Conservation (phyloP, 1,140 invertebrate genomes). For the Eupeodes corollae region DNA sequence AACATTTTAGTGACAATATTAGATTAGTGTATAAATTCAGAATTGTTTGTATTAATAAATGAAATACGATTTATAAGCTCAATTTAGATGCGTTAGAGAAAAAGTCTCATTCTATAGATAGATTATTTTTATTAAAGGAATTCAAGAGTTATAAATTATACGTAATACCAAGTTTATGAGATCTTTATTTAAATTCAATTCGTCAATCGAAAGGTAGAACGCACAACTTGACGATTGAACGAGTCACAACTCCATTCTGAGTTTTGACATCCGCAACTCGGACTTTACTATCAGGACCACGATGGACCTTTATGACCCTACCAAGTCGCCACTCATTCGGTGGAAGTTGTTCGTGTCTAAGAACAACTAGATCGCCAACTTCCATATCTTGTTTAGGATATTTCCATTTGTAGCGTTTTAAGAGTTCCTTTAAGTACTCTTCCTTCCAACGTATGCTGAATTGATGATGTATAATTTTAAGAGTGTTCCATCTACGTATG, state of each 20-base stretch:
- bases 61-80: too few species aligned
- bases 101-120: too few species aligned
- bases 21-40: too few species aligned
- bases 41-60: too few species aligned
- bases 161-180: too few species aligned
- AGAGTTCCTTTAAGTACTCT: constrained; percentile 19
- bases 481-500: neutral
- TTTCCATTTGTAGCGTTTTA: constrained; percentile 7
- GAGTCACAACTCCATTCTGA: neutral
- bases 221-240: neutral
- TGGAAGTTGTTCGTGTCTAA: constrained; percentile 23
- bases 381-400: neutral
- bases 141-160: too few species aligned
- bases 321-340: constrained; percentile 33
- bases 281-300: neutral
- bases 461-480: neutral
- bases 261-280: neutral
- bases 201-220: too few species aligned
- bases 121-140: too few species aligned
- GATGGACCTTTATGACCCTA: constrained; percentile 10
- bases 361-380: constrained; percentile 17
- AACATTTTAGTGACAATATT: too few species aligned
- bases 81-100: too few species aligned
- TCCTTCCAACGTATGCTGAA: constrained; percentile 21
- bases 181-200: too few species aligned